Evolutionary conservation across 2,888 invertebrate species (phyloP).

Genomic region (Leptopilina myrica): DNA sequence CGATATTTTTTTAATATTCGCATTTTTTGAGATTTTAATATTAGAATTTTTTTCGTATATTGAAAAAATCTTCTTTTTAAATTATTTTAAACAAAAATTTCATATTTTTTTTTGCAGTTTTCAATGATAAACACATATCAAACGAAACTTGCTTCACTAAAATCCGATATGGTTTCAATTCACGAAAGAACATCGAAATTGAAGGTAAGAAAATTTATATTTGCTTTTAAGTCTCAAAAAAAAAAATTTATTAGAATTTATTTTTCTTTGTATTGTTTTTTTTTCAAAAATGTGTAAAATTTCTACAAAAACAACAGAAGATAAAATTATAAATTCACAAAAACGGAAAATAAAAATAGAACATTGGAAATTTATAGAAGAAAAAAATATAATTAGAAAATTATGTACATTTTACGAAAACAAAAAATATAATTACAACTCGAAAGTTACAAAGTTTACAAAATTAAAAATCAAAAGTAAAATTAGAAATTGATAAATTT

Average conservation of each 20-base stretch:
- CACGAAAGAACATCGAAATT: constrained; percentile 76
- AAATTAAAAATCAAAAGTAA: too few species aligned
- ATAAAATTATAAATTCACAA: not conserved
- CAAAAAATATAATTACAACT: too few species aligned
- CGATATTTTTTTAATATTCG: too few species aligned
- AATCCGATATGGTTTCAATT: constrained; percentile 75
- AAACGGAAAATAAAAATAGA: not conserved
- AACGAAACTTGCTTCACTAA: constrained; percentile 74
- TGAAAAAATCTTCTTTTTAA: constrained; percentile 5
- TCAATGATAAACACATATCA: constrained; percentile 74
- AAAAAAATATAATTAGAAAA: too few species aligned
- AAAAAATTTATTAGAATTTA: too few species aligned
- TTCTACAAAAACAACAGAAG: too few species aligned
- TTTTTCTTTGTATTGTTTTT: not conserved
- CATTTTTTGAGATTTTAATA: too few species aligned
- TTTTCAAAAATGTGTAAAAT: too few species aligned
- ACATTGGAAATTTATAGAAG: too few species aligned
- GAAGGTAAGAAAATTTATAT: constrained; percentile 69
- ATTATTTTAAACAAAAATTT: not conserved
- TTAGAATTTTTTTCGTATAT: not conserved
- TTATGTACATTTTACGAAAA: too few species aligned
- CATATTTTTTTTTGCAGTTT: constrained; percentile 66
- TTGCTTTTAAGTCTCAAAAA: not conserved
- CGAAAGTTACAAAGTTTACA: too few species aligned
- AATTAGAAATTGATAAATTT: too few species aligned